These are phyloP conservation scores for Vicugna pacos DNA, from an alignment of 2,113 vertebrate genomes.

Conservation along the genomic window DNA sequence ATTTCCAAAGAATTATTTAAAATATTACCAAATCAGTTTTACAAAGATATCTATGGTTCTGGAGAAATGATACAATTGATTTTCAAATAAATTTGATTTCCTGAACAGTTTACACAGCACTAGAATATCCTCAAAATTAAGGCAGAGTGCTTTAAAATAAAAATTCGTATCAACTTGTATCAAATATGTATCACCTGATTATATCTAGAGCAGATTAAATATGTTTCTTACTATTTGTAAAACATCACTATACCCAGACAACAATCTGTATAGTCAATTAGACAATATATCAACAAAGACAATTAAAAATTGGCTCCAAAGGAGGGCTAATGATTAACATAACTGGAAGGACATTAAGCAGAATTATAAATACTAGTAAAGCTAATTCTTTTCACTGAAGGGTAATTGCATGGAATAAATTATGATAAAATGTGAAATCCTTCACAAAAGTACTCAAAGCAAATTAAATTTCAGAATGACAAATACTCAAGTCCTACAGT, in stretches of 20 bases:
- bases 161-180: background rate
- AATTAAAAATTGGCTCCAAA: slow-evolving; percentile 42
- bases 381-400: slow-evolving; percentile 50
- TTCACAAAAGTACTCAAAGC: slow-evolving; percentile 33
- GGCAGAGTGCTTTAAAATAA: background rate
- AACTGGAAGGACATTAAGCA: background rate
- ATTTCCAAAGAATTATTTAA: background rate
- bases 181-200: background rate
- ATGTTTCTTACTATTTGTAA: background rate
- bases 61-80: background rate
- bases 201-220: background rate
- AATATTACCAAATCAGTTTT: slow-evolving; percentile 26
- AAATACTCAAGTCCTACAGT: slow-evolving; percentile 12
- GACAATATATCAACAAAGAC: background rate
- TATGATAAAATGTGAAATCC: slow-evolving; percentile 17
- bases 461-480: slow-evolving; percentile 52
- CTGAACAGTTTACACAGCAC: background rate
- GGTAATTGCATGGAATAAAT: slow-evolving; percentile 5
- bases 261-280: slow-evolving; percentile 10
- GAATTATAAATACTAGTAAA: slow-evolving; percentile 50
- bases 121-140: slow-evolving; percentile 25
- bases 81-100: slow-evolving; percentile 28
- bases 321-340: background rate
- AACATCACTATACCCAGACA: background rate
- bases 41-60: background rate